Conservation (phyloP, 2,888 invertebrate species). For the Octonoba sinensis region DNA sequence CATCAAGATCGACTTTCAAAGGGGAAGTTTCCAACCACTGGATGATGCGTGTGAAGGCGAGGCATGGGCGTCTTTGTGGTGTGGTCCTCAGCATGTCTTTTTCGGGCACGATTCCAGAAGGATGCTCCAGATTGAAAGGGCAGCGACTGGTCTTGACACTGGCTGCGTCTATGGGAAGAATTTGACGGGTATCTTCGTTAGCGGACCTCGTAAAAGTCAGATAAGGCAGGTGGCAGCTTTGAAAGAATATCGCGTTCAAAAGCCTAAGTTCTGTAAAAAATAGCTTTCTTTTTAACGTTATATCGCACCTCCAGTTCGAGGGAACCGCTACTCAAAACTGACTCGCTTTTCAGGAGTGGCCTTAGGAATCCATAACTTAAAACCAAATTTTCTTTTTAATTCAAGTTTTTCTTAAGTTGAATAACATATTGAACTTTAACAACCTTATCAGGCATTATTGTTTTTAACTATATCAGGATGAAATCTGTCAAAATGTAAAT, state of each 20-base stretch:
- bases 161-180: constrained; percentile 70
- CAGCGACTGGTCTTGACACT: constrained; percentile 71
- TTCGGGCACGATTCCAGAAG: constrained; percentile 71
- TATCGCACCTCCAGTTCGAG: no score
- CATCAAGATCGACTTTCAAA: constrained; percentile 66
- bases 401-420: no score
- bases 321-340: no score
- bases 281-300: no score
- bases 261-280: neutral
- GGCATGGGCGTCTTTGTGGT: constrained; percentile 70
- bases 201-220: constrained; percentile 60
- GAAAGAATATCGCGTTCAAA: neutral
- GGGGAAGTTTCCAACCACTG: constrained; percentile 59
- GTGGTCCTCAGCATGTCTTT: constrained; percentile 71
- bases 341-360: no score
- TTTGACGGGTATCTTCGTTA: constrained; percentile 69
- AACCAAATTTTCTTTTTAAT: no score
- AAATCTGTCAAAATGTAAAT: no score
- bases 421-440: no score
- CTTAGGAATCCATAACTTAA: no score
- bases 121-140: constrained; percentile 68
- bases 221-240: neutral
- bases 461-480: no score
- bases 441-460: no score
- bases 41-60: constrained; percentile 67